Conservation (phyloP, 1,140 invertebrate species). For the Rhyzopertha dominica region DNA sequence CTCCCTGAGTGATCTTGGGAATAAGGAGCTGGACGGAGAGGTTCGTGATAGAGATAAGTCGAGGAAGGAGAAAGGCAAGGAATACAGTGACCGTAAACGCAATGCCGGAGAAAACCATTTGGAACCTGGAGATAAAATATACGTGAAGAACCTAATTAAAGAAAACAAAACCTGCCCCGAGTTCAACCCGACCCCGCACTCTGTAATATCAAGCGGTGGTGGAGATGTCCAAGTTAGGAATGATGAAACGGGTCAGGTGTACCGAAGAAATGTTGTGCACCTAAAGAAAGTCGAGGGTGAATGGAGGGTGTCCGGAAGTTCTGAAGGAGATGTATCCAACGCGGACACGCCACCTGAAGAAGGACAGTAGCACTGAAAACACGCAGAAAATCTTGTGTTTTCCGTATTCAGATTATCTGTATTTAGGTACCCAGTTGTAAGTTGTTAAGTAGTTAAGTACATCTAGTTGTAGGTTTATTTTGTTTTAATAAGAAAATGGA, state of each 20-base stretch:
- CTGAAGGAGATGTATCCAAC: too few relatives aligned
- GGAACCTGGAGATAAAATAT: slow-evolving; percentile 5
- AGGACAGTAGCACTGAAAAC: too few relatives aligned
- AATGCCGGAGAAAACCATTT: slow-evolving; percentile 5
- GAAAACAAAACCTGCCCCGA: slow-evolving; percentile 1
- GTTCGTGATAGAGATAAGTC: not conserved
- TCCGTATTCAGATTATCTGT: too few relatives aligned
- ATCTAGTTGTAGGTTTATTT: too few relatives aligned
- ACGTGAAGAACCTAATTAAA: slow-evolving; percentile 8
- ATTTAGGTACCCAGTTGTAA: too few relatives aligned
- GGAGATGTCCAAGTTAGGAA: not conserved
- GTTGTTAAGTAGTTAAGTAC: too few relatives aligned
- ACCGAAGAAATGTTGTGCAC: slow-evolving; percentile 4
- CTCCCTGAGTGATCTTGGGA: too few relatives aligned
- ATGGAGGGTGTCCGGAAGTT: too few relatives aligned
- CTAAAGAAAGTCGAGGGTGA: slow-evolving; percentile 6
- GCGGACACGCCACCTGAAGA: too few relatives aligned
- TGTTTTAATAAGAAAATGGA: too few relatives aligned
- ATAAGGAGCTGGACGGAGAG: not conserved
- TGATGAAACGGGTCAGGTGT: not conserved
- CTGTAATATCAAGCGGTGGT: not conserved
- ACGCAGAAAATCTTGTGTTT: too few relatives aligned
- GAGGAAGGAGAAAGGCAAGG: not conserved
- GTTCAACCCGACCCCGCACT: not conserved
- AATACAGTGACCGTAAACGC: slow-evolving; percentile 2